phyloP scores from a whole-genome alignment of 2,888 invertebrate species.

The Empis livida region DNA sequence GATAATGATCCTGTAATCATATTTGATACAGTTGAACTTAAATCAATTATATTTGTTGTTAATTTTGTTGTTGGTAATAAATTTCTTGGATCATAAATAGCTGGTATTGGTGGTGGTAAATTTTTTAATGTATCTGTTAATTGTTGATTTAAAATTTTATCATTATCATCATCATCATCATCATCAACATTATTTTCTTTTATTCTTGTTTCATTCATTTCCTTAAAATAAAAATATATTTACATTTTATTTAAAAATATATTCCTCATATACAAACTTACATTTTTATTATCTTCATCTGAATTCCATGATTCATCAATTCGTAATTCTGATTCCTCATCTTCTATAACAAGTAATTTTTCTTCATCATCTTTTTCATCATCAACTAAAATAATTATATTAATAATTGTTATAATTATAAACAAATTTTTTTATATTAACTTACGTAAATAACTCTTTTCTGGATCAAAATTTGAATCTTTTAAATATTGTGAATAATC shows the following conservation, averaged over 20 bases:
- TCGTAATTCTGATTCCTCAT: constrained; percentile 31
- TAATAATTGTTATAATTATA: neutral
- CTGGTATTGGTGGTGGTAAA: constrained; percentile 3
- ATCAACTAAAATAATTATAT: constrained; percentile 30
- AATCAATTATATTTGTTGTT: constrained; percentile 6
- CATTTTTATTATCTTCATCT: constrained; percentile 18
- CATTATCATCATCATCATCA: no score
- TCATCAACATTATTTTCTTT: neutral
- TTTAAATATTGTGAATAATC: constrained; percentile 35
- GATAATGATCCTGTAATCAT: neutral
- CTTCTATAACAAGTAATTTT: constrained; percentile 23
- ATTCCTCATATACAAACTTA: no score
- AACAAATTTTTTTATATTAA: no score
- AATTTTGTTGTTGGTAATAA: constrained; percentile 2
- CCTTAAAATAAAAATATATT: no score
- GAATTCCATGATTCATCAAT: constrained; percentile 50
- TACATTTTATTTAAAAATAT: no score
- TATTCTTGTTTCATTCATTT: neutral
- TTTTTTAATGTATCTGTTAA: neutral
- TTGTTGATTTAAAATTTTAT: neutral
- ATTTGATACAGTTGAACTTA: constrained; percentile 7
- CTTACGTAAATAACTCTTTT: constrained; percentile 28
- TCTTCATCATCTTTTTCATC: constrained; percentile 45
- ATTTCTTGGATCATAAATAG: constrained; percentile 9
- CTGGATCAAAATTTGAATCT: constrained; percentile 30